Conservation (phyloP, 1,140 invertebrate genomes). For the Piezodorus guildinii region DNA sequence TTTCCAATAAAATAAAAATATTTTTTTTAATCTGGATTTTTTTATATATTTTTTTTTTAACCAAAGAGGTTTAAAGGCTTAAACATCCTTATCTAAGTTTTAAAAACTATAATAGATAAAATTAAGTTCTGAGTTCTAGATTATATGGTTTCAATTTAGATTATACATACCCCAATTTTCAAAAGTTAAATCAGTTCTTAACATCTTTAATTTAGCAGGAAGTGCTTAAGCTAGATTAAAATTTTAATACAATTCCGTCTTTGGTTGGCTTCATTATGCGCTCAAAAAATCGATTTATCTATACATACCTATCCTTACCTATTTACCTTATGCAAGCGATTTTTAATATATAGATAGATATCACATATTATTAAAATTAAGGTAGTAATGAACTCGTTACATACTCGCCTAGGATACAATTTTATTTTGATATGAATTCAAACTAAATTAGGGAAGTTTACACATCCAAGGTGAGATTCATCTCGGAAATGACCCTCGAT, state of each 20-base stretch:
- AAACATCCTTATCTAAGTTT: no score
- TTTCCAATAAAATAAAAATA: neutral
- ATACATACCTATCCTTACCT: slow-evolving; percentile 13
- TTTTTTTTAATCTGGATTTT: neutral
- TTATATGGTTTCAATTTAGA: no score
- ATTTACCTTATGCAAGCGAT: slow-evolving; percentile 17
- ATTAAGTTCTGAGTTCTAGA: no score
- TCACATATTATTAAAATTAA: slow-evolving; percentile 20
- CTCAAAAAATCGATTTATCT: neutral
- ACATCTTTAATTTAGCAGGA: slow-evolving; percentile 3
- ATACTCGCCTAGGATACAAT: slow-evolving; percentile 2
- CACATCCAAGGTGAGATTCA: neutral
- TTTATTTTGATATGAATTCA: slow-evolving; percentile 15
- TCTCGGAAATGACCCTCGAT: neutral
- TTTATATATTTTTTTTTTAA: neutral
- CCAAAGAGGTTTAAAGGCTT: neutral
- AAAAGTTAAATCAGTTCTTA: slow-evolving; percentile 2
- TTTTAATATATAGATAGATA: slow-evolving; percentile 14
- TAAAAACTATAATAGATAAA: no score
- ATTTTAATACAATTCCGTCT: slow-evolving; percentile 5
- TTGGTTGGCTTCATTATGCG: slow-evolving; percentile 11
- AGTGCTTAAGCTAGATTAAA: slow-evolving; percentile 16
- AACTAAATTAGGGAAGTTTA: slow-evolving; percentile 7
- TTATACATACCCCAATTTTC: neutral
- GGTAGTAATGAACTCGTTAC: neutral